Evolutionary conservation across 2,888 invertebrate genomes (phyloP), one percentile per base, ranked within the genome.

Genomic region (Cheilosia pagana): DNA sequence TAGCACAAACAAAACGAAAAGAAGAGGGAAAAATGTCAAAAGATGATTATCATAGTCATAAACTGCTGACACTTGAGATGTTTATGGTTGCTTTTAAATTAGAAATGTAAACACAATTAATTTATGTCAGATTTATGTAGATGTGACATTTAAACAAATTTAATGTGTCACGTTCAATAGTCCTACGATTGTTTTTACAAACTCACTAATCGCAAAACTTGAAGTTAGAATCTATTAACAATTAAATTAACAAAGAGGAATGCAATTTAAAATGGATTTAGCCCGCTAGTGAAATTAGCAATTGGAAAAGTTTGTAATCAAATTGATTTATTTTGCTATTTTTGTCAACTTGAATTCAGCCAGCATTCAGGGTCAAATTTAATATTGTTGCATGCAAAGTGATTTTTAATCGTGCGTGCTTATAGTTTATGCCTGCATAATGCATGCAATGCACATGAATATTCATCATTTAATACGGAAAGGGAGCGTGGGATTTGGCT

Each of bases 311-410:
- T 31, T 10, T 1, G 10, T n/a, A 10, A 31, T 2, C 3, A 31
- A 31, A 35, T 1, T 12, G 12, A 10, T 35, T 35, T 12, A 12
- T 35, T 35, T 35, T 35, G 10, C 3, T 35, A 35, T 35, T 35
- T 35, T 35, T 12, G 35, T 35, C 35, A 55, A 35, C 41, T 25
- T 68, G 21, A 19, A n/a, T 43, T 10, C 16, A 28, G 1, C 25
- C 6, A 35, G 16, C 12, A 19, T 67, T 14, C n/a, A 67, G 65
- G 53, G 53, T 19, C 23, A 12, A 65, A 35, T 43, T n/a, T 3
- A 50, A 35, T 50, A 43, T 21, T 10, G n/a, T 48, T 48, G 45
- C 43, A 59, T 43, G 57, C 35, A 70, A 59, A 57, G n/a, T n/a
- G 10, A 41, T 12, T 57, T 31, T 43, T n/a, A 43, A 60, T 60